Base-by-base conservation (phyloP, 2,113 vertebrate species). In the Kryptolebias marmoratus region DNA sequence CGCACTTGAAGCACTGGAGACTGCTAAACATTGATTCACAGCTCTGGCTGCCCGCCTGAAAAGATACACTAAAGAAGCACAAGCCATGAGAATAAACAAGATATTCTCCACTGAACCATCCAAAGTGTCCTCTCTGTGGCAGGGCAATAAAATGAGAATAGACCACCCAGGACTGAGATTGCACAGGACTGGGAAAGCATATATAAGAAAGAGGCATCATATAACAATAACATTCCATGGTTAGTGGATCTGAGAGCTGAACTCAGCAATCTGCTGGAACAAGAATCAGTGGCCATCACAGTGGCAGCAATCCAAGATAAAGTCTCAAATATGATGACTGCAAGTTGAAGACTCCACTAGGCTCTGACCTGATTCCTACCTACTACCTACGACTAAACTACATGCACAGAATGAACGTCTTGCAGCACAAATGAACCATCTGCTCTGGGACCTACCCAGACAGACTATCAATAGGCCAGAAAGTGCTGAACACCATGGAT, bases 201-300 rank as follows among this genome's bases (percentile, higher is more conserved):
- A 45, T 12, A 45, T 13, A 47, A 47, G 27, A 54, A 28, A 54
- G 22, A 22, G 53, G 53, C 53, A 54, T 11, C 22, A 28, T n/a
- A 22, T 54, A 28, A 28, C 53, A 54, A 12, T 5, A 28, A 28
- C 27, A 54, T 27, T 28, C 53, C 22, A 54, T 54, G 53, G 53
- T 54, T 54, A 13, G 16, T 54, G 53, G 53, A 54, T 27, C 53
- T 54, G 53, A 54, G 22, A 54, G 53, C 53, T 54, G 53, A 54
- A 11, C 53, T 12, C 53, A 28, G 53, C 53, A 54, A 12, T 28
- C 53, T 54, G 22, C 53, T 11, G 11, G 15, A 54, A 28, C 53
- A 28, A 54, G 53, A 54, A 28, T 27, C 53, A 54, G 9, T 54
- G 53, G n/a, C 22, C n/a, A 12, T 54, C 53, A 54, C 9, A 54